phyloP scores from a whole-genome alignment of 1,140 invertebrate genomes.

The Cherax quadricarinatus region DNA sequence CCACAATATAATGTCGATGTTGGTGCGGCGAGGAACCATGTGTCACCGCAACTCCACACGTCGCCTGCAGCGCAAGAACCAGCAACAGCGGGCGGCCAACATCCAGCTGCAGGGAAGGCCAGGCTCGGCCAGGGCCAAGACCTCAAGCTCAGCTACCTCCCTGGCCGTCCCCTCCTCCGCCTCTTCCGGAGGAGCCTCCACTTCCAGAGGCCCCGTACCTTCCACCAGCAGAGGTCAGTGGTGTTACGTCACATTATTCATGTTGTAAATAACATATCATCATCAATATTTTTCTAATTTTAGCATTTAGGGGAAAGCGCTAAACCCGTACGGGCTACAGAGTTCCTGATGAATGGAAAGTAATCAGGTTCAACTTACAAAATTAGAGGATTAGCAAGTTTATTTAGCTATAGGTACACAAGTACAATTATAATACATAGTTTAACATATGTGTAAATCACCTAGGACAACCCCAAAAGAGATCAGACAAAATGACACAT shows the following conservation, averaged over 20 bases:
- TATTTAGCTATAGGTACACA: no score
- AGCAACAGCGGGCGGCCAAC: slow-evolving; percentile 39
- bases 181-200: slow-evolving; percentile 3
- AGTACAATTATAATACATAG: no score
- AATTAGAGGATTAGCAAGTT: no score
- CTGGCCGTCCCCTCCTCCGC: not conserved
- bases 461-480: no score
- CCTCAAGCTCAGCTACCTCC: slow-evolving; percentile 7
- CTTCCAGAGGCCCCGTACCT: slow-evolving; percentile 16
- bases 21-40: slow-evolving; percentile 61
- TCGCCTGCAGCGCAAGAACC: slow-evolving; percentile 56
- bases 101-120: slow-evolving; percentile 43
- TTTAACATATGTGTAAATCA: no score
- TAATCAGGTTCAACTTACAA: no score
- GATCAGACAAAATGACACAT: no score
- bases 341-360: no score
- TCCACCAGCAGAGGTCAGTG: slow-evolving; percentile 54
- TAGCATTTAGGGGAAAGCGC: not conserved
- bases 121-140: slow-evolving; percentile 43
- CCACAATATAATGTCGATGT: slow-evolving; percentile 41
- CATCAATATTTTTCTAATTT: not conserved
- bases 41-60: slow-evolving; percentile 61
- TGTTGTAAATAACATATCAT: not conserved
- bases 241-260: not conserved
- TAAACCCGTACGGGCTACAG: no score